Evolutionary conservation across 2,113 vertebrate genomes (phyloP).

Genomic region (Hippocampus mohnikei): DNA sequence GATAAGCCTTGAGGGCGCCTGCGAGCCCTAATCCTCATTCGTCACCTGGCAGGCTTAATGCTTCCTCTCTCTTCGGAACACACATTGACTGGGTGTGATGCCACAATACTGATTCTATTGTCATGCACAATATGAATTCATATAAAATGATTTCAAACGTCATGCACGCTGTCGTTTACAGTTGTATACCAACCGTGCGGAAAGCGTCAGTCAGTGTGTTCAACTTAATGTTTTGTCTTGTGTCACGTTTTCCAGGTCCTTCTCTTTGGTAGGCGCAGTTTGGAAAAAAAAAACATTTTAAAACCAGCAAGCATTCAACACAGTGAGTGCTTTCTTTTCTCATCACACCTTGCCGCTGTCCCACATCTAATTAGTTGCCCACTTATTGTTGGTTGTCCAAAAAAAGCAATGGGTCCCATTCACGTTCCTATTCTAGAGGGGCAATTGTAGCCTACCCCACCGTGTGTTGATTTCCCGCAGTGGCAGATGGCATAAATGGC

Average conservation of each 20-base stretch:
- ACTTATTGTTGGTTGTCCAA: too few species aligned
- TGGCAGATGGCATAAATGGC: constrained; percentile 58
- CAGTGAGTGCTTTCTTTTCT: too few species aligned
- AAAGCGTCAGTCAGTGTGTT: too few species aligned
- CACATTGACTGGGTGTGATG: constrained; percentile 9
- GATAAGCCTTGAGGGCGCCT: constrained; percentile 63
- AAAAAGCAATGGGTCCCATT: constrained; percentile 33
- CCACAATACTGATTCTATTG: constrained; percentile 25
- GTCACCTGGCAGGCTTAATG: constrained; percentile 65
- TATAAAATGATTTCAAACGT: neutral
- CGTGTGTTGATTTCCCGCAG: constrained; percentile 42
- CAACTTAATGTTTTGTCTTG: too few species aligned
- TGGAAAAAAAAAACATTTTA: too few species aligned
- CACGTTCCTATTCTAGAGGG: constrained; percentile 37
- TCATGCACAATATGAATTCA: constrained; percentile 25
- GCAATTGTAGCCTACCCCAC: constrained; percentile 24
- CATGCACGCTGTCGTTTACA: neutral
- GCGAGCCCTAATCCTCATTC: constrained; percentile 60
- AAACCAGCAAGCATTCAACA: too few species aligned
- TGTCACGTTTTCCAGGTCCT: too few species aligned
- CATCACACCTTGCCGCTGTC: too few species aligned
- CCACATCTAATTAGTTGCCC: too few species aligned
- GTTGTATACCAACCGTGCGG: too few species aligned
- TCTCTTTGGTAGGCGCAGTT: too few species aligned
- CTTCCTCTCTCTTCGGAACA: constrained; percentile 27